Evolutionary conservation across 2,113 vertebrate genomes (phyloP).

Genomic region (Siniperca chuatsi): DNA sequence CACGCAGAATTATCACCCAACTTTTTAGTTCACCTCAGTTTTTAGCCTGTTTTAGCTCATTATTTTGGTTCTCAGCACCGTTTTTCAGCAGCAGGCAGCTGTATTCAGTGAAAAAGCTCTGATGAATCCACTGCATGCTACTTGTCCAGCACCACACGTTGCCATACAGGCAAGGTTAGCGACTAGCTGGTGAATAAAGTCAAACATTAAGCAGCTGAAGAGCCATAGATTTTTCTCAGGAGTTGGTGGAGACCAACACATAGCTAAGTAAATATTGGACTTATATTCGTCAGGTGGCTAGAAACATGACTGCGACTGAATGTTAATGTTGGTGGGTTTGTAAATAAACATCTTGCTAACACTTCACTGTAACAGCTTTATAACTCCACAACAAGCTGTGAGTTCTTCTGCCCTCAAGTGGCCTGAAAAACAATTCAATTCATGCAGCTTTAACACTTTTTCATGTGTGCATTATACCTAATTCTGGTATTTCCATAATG

Average conservation of each 20-base stretch:
- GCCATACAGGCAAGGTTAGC: background rate
- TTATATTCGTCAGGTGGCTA: background rate
- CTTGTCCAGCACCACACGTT: background rate
- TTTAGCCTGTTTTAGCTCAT: background rate
- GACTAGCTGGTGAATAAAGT: background rate
- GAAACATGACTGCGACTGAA: background rate
- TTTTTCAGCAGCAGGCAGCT: background rate
- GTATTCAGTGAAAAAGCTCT: background rate
- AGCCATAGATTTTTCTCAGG: background rate
- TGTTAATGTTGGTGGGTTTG: background rate
- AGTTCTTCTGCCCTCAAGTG: background rate
- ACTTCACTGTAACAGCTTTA: too few relatives aligned
- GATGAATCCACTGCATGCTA: background rate
- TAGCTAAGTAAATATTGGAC: background rate
- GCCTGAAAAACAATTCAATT: background rate
- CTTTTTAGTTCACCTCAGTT: background rate
- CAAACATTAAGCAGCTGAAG: background rate
- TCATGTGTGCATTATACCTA: background rate
- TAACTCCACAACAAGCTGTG: background rate
- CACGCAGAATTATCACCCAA: background rate
- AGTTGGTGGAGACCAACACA: background rate
- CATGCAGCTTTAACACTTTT: background rate
- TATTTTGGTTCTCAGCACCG: background rate
- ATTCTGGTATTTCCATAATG: background rate
- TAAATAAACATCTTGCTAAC: too few relatives aligned